Percentiles rank a stretch among this genome's conserved stretches.
These are phyloP conservation scores for Phataginus tricuspis DNA, from an alignment of 2,797 vertebrate species.

Conservation along the genomic window DNA sequence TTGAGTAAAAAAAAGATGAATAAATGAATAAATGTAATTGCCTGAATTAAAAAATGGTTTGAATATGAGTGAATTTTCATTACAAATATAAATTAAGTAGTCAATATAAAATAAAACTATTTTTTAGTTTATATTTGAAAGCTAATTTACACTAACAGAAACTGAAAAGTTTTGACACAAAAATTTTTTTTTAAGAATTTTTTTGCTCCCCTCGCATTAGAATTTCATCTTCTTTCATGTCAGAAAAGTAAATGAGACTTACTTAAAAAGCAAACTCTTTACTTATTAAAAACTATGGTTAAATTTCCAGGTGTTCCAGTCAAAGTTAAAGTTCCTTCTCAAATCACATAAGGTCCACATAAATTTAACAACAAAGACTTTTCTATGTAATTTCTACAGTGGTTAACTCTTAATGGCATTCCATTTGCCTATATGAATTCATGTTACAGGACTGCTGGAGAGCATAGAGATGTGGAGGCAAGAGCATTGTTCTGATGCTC, in stretches of 20 bases:
- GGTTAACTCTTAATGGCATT: not conserved
- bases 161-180: not conserved
- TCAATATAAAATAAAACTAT: not conserved
- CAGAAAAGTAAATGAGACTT: not conserved
- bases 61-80: not conserved
- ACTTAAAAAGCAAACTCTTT: not conserved
- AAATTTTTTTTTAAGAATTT: not conserved
- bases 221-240: not conserved
- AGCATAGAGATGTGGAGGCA: not conserved
- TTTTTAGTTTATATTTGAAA: not conserved
- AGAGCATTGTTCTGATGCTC: not conserved
- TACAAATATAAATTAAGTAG: not conserved
- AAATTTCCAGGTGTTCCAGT: not conserved
- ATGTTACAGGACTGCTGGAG: not conserved
- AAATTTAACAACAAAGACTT: not conserved
- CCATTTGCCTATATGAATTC: not conserved
- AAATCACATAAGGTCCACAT: not conserved
- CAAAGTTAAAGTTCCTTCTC: not conserved
- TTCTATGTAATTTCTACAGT: not conserved
- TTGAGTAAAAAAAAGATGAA: not conserved
- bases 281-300: not conserved
- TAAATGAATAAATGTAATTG: not conserved
- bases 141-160: not conserved
- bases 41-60: not conserved
- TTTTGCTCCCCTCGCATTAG: not conserved